Percentiles rank a stretch among this genome's conserved stretches.
These are phyloP conservation scores for Osmerus eperlanus DNA, from an alignment of 2,113 vertebrate genomes.

Conservation along the genomic window DNA sequence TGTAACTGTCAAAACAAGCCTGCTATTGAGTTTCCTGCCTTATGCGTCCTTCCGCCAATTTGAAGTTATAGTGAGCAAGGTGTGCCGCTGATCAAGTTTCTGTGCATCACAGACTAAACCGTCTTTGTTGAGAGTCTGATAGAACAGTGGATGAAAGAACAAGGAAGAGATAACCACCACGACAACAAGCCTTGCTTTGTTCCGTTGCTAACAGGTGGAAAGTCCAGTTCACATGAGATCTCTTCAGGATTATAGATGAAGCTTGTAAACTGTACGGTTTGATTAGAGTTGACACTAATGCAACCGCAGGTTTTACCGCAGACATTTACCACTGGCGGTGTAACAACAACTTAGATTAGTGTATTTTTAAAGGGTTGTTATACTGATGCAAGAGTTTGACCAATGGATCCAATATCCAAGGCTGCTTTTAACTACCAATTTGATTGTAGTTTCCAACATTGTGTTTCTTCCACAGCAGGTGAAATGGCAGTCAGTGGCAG, in stretches of 20 bases:
- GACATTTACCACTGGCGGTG: no score
- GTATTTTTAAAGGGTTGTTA: neutral
- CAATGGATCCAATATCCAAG: no score
- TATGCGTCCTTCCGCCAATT: slow-evolving; percentile 28
- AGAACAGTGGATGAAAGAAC: neutral
- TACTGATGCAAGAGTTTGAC: no score
- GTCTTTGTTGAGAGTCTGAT: neutral
- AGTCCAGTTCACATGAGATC: slow-evolving; percentile 13
- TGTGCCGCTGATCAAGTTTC: slow-evolving; percentile 1
- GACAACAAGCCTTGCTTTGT: slow-evolving; percentile 9
- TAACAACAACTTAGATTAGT: neutral
- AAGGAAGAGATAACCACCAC: neutral
- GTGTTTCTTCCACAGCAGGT: slow-evolving; percentile 44
- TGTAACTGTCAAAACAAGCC: slow-evolving; percentile 60
- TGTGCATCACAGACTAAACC: neutral
- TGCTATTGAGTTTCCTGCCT: slow-evolving; percentile 47
- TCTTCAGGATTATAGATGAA: neutral
- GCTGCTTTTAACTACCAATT: neutral
- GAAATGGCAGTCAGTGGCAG: slow-evolving; percentile 69
- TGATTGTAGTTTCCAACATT: neutral
- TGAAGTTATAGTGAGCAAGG: slow-evolving; percentile 28
- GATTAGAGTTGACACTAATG: neutral
- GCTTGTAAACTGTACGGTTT: slow-evolving; percentile 10
- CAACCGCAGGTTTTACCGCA: neutral
- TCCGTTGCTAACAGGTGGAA: slow-evolving; percentile 19